Percentiles rank a stretch among this genome's conserved stretches.
These are phyloP conservation scores for Drosophila bipectinata DNA, from an alignment of 1,140 invertebrate genomes.

Conservation along the genomic window DNA sequence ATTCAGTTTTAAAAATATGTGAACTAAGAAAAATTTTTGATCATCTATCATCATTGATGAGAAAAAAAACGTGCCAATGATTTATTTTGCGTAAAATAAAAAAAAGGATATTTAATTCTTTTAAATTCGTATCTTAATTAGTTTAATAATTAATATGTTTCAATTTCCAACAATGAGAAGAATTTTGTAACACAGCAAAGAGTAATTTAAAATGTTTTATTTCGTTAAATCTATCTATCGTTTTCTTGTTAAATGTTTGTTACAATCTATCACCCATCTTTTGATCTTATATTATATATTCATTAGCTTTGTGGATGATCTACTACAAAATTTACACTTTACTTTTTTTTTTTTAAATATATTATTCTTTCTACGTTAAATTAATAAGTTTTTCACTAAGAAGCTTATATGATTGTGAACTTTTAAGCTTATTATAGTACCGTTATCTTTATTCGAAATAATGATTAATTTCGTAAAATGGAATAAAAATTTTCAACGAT, in stretches of 20 bases:
- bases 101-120: slow-evolving; percentile 1
- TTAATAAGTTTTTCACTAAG: slow-evolving; percentile 15
- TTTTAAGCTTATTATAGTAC: slow-evolving; percentile 28
- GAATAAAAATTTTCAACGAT: background rate
- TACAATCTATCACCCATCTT: slow-evolving; percentile 14
- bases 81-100: slow-evolving; percentile 31
- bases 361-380: background rate
- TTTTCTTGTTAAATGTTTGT: slow-evolving; percentile 33
- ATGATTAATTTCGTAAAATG: background rate
- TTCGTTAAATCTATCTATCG: slow-evolving; percentile 7
- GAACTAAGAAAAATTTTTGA: slow-evolving; percentile 2
- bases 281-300: background rate
- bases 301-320: too few relatives aligned
- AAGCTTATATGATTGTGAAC: slow-evolving; percentile 17
- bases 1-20: slow-evolving; percentile 14
- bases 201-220: background rate
- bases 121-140: background rate
- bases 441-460: slow-evolving; percentile 24
- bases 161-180: background rate
- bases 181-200: background rate
- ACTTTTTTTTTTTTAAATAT: background rate
- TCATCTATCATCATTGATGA: slow-evolving; percentile 5
- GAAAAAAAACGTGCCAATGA: slow-evolving; percentile 52
- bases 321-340: background rate
- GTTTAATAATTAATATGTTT: background rate